These are phyloP conservation scores for Tachypleus tridentatus DNA, from an alignment of 1,140 invertebrate species.

Conservation along the genomic window DNA sequence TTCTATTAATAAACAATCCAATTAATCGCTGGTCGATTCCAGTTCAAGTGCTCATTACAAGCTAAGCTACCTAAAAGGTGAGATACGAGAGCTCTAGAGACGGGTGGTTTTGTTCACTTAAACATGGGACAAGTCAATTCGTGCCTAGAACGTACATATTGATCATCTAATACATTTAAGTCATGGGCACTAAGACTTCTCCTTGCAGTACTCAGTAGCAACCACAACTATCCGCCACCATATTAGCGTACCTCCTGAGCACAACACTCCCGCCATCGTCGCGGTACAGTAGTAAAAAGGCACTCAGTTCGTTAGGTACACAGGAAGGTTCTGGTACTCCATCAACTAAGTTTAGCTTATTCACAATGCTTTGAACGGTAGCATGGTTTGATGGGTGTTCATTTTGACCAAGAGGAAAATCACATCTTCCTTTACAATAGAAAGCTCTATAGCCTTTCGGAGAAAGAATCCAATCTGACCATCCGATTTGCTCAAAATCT, in stretches of 20 bases:
- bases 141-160: no score
- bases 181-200: no score
- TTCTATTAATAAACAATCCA: no score
- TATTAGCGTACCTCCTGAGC: conserved; percentile 84
- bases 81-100: no score
- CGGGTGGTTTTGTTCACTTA: no score
- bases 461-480: conserved; percentile 92
- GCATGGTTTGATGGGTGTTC: conserved; percentile 94
- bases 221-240: conserved; percentile 89
- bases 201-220: conserved; percentile 50
- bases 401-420: conserved; percentile 62
- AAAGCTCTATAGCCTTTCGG: conserved; percentile 83
- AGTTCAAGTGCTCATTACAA: no score
- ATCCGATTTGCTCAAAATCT: conserved; percentile 91
- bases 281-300: conserved; percentile 79
- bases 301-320: conserved; percentile 71
- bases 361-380: conserved; percentile 82
- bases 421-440: conserved; percentile 85
- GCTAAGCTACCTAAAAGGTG: no score
- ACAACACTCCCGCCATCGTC: conserved; percentile 79
- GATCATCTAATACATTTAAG: no score
- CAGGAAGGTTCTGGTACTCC: conserved; percentile 65
- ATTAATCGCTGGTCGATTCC: no score
- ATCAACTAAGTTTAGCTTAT: conserved; percentile 55
- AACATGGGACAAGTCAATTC: no score